Evolutionary conservation across 1,140 invertebrate species (phyloP), one percentile per base, ranked within the genome.

Genomic region (Zophobas morio): DNA sequence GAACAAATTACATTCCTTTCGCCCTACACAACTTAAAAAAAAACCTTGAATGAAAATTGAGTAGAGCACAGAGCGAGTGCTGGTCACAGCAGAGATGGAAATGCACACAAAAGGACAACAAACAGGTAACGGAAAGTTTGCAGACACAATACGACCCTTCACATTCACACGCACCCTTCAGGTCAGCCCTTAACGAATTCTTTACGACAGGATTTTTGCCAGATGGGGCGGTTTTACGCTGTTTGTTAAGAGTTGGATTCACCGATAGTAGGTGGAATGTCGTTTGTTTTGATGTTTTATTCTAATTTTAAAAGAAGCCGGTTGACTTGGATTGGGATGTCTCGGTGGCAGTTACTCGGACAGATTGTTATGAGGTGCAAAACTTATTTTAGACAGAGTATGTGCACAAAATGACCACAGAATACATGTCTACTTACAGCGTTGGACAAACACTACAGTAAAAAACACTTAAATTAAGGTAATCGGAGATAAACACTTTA

Each of bases 1-100:
- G 60, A 66, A 32, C 34, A 40, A 39, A 66, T 66, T 66, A 66
- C 33, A 66, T 42, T 66, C 60, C 60, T 42, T 54, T 54, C 53
- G 53, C 20, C 39, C 56, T 60, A 60, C 56, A 60, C 56, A 60
- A 60, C 56, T 60, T 20, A 20, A 20, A 20, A 32, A 60, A 60
- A 37, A 39, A 36, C 34, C 6, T 2, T 57, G 34, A 57, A 57
- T 57, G 20, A 57, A 57, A 6, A 57, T 46, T 6, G 2, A 57
- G 6, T 6, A 57, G 8, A 63, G 6, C 8, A 63, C 5, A 63
- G 36, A 33, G 54, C 2, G 34, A 57, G 34, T 6, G 34, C 54
- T 51, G 49, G 49, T 51, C n/a, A 51, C 49, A 32, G 49, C 20
- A 20, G 20, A 20, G 20, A 20, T 20, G 20, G 20, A 20, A 20